phyloP scores from a whole-genome alignment of 2,113 vertebrate species.

The Labeo catla region DNA sequence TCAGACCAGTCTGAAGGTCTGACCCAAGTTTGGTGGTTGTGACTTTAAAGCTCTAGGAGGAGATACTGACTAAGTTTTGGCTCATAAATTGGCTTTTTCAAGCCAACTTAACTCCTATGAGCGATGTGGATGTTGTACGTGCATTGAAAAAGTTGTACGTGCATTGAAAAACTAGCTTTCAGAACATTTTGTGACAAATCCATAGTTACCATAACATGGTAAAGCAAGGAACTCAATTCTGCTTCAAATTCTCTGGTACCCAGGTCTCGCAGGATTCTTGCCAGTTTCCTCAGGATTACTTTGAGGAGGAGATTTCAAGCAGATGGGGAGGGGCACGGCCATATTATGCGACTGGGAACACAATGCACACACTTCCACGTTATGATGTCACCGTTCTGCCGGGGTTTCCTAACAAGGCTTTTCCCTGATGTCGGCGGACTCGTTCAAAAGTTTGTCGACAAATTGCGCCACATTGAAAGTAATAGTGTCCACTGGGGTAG shows the following conservation, averaged over 20 bases:
- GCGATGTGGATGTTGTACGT: not conserved
- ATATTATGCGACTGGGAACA: slow-evolving; percentile 3
- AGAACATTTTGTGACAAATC: not conserved
- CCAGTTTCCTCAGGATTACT: slow-evolving; percentile 36
- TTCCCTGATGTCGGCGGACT: slow-evolving; percentile 7
- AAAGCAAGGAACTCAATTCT: not conserved
- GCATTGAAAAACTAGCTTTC: too few species aligned
- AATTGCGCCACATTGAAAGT: slow-evolving; percentile 55
- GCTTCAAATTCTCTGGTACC: not conserved
- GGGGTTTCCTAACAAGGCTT: slow-evolving; percentile 42
- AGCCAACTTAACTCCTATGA: too few species aligned
- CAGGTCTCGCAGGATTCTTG: not conserved
- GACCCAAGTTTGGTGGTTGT: too few species aligned
- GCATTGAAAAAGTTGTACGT: not conserved
- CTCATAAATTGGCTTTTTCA: too few species aligned
- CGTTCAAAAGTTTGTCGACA: slow-evolving; percentile 52
- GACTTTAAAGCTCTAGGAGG: too few species aligned
- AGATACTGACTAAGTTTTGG: too few species aligned
- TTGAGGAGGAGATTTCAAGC: not conserved
- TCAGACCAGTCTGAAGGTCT: too few species aligned
- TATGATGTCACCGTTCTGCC: slow-evolving; percentile 49
- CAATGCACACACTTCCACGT: slow-evolving; percentile 39
- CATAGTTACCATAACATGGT: not conserved
- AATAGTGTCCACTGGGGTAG: slow-evolving; percentile 77
- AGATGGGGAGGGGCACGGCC: not conserved